phyloP scores from a whole-genome alignment of 2,888 invertebrate species.

The Drosophila cracens region DNA sequence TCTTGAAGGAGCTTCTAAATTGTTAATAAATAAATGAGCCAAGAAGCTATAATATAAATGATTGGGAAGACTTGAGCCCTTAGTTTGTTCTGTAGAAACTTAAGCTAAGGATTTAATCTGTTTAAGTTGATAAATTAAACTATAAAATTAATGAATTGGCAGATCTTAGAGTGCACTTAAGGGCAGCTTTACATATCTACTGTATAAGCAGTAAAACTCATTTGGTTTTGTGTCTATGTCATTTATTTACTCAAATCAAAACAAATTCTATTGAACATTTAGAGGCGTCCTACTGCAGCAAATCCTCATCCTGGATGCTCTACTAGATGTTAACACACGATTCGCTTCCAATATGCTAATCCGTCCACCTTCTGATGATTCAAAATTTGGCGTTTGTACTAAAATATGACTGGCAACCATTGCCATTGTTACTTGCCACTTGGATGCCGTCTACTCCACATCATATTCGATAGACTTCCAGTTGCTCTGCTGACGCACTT shows the following conservation, averaged over 20 bases:
- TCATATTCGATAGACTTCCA: conserved; percentile 86
- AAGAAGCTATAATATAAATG: not conserved
- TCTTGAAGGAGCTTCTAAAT: not conserved
- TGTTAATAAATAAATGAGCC: not conserved
- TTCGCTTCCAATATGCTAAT: conserved; percentile 82
- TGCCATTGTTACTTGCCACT: too few species aligned
- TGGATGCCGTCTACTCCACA: conserved; percentile 88
- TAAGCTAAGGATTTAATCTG: not conserved
- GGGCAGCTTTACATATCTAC: not conserved
- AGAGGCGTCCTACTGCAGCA: not conserved
- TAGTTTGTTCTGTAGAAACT: not conserved
- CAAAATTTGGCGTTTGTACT: conserved; percentile 64
- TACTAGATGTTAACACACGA: not conserved
- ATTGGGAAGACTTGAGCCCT: not conserved
- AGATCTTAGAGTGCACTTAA: not conserved
- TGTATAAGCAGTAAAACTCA: not conserved
- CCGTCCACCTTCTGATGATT: conserved; percentile 86
- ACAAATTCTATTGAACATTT: not conserved
- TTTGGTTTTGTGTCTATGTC: not conserved
- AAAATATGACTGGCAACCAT: too few species aligned
- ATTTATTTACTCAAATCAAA: conserved; percentile 18
- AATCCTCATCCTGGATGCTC: not conserved
- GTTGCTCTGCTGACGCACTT: conserved; percentile 46
- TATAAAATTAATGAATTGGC: not conserved
- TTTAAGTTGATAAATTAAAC: not conserved